Conservation (phyloP, 1,140 invertebrate genomes). For the Formica selysi region DNA sequence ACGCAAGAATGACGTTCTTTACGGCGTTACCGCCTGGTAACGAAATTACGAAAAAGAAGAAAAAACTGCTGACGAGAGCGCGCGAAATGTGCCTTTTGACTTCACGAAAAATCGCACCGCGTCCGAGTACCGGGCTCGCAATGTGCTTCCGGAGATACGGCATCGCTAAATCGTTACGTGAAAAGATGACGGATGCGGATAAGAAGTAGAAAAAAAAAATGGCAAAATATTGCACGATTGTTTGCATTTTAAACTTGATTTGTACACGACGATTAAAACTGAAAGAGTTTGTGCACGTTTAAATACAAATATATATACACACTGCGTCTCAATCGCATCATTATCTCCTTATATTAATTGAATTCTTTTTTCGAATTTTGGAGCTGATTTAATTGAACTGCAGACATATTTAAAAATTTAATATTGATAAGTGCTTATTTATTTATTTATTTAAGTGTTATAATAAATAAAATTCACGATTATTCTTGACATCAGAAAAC, state of each 20-base stretch:
- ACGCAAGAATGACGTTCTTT: conserved; percentile 60
- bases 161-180: not conserved
- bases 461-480: not conserved
- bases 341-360: too few relatives aligned
- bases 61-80: conserved; percentile 29
- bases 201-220: conserved; percentile 3
- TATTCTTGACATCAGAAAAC: not conserved
- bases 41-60: conserved; percentile 29
- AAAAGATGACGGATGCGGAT: not conserved
- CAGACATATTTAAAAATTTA: not conserved
- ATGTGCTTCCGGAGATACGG: not conserved
- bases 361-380: not conserved
- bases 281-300: not conserved
- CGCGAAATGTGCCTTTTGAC: conserved; percentile 2
- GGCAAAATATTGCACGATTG: not conserved
- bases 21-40: conserved; percentile 24
- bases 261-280: not conserved
- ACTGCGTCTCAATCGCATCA: too few relatives aligned
- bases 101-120: conserved; percentile 16
- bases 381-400: too few relatives aligned
- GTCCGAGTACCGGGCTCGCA: not conserved
- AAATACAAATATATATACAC: not conserved
- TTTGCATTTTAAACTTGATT: not conserved
- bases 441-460: not conserved
- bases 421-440: not conserved